Percentiles rank a stretch among this genome's conserved stretches.
Evolutionary conservation across 2,888 invertebrate genomes (phyloP).

Genomic region (Nomada ruficornis): DNA sequence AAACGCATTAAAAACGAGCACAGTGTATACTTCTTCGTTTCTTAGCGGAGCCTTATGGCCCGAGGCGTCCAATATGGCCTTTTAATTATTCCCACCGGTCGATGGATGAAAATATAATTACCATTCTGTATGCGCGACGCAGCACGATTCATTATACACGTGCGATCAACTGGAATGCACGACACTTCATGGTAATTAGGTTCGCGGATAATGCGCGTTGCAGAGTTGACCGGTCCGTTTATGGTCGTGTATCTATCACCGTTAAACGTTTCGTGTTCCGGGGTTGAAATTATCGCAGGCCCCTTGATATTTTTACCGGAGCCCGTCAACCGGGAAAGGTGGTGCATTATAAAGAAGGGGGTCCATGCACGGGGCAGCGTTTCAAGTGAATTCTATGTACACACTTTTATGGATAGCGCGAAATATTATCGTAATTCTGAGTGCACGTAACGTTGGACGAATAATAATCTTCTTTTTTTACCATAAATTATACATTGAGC

Average conservation of each 20-base stretch:
- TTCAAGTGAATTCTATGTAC: neutral
- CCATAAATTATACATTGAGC: neutral
- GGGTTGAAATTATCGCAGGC: slow-evolving; percentile 11
- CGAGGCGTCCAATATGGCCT: neutral
- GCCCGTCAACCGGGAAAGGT: slow-evolving; percentile 8
- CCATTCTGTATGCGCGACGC: slow-evolving; percentile 16
- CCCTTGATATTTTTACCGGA: slow-evolving; percentile 24
- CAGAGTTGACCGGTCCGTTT: slow-evolving; percentile 32
- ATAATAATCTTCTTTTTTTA: neutral
- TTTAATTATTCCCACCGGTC: slow-evolving; percentile 28
- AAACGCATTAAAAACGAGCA: neutral
- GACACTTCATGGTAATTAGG: slow-evolving; percentile 49
- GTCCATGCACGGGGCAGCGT: neutral
- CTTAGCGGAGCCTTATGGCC: neutral
- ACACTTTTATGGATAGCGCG: neutral
- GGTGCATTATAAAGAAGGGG: neutral
- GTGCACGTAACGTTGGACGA: neutral
- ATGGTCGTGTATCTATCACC: slow-evolving; percentile 38
- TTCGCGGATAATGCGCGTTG: slow-evolving; percentile 28
- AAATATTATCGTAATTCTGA: neutral
- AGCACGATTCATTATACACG: slow-evolving; percentile 23
- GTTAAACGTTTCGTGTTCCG: slow-evolving; percentile 33
- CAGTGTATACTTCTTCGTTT: slow-evolving; percentile 3
- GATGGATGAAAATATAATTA: slow-evolving; percentile 41
- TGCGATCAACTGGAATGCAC: slow-evolving; percentile 41